Conservation (phyloP, 2,888 invertebrate species). For the Cataglyphis altisquamis region DNA sequence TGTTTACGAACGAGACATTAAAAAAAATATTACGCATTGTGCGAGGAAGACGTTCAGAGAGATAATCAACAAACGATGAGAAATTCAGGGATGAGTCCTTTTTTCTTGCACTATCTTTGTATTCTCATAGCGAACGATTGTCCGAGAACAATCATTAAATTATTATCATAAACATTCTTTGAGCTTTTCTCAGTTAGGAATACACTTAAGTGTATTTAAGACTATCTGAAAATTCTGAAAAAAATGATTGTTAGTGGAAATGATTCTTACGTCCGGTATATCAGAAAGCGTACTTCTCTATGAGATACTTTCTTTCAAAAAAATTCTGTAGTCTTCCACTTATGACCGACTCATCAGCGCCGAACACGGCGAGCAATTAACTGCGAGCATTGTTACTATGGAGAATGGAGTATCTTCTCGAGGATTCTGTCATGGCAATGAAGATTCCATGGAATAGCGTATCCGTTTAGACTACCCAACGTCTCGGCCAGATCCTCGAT, state of each 20-base stretch:
- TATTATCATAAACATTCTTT: background rate
- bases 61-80: constrained; percentile 20
- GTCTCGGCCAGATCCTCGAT: constrained; percentile 62
- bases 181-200: background rate
- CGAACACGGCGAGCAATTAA: constrained; percentile 27
- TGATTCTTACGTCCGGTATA: background rate
- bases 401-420: background rate
- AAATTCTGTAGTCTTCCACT: background rate
- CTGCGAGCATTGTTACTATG: constrained; percentile 28
- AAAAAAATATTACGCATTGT: constrained; percentile 17
- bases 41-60: background rate
- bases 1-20: constrained; percentile 19
- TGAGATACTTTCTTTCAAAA: background rate
- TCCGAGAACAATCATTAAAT: constrained; percentile 19
- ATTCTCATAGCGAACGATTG: background rate
- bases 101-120: constrained; percentile 8
- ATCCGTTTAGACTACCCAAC: constrained; percentile 58
- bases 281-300: background rate
- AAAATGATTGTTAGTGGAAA: background rate
- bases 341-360: background rate
- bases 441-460: constrained; percentile 40
- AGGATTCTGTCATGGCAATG: constrained; percentile 21
- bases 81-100: background rate
- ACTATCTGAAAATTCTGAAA: background rate
- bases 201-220: background rate